Evolutionary conservation across 1,140 invertebrate species (phyloP).

Genomic region (Geopemphigus sp.): DNA sequence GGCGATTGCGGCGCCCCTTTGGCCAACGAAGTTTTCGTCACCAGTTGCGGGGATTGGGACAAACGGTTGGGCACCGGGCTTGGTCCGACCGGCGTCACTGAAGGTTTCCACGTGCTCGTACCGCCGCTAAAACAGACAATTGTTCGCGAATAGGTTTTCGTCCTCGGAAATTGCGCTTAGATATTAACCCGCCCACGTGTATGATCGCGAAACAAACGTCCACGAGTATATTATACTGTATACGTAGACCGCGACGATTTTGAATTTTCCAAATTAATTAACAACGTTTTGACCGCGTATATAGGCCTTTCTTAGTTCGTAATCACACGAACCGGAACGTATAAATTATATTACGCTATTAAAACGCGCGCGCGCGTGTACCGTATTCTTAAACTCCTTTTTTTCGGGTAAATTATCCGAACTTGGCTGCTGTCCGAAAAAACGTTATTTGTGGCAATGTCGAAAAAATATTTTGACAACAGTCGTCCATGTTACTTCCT

Average conservation of each 20-base stretch:
- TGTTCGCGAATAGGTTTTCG: too few species aligned
- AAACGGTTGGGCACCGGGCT: slow-evolving; percentile 64
- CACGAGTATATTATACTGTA: too few species aligned
- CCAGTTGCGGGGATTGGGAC: slow-evolving; percentile 54
- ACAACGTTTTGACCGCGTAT: too few species aligned
- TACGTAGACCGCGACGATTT: too few species aligned
- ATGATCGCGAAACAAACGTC: too few species aligned
- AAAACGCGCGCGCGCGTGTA: too few species aligned
- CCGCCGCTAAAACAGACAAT: slow-evolving; percentile 64
- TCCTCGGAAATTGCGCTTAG: too few species aligned
- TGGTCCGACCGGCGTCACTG: slow-evolving; percentile 67
- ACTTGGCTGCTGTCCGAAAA: slow-evolving; percentile 26
- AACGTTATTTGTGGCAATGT: slow-evolving; percentile 2
- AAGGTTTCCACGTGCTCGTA: slow-evolving; percentile 74
- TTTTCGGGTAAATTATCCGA: not conserved
- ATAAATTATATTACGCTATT: too few species aligned
- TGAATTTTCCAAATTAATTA: too few species aligned
- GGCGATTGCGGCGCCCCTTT: slow-evolving; percentile 62
- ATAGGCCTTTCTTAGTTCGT: too few species aligned
- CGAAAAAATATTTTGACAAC: slow-evolving; percentile 12
- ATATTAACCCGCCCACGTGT: too few species aligned
- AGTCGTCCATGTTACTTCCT: slow-evolving; percentile 13
- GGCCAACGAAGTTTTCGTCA: slow-evolving; percentile 85
- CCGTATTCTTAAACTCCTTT: not conserved
- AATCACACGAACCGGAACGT: too few species aligned